Evolutionary conservation across 2,888 invertebrate genomes (phyloP).

Genomic region (Caenorhabditis sinica): DNA sequence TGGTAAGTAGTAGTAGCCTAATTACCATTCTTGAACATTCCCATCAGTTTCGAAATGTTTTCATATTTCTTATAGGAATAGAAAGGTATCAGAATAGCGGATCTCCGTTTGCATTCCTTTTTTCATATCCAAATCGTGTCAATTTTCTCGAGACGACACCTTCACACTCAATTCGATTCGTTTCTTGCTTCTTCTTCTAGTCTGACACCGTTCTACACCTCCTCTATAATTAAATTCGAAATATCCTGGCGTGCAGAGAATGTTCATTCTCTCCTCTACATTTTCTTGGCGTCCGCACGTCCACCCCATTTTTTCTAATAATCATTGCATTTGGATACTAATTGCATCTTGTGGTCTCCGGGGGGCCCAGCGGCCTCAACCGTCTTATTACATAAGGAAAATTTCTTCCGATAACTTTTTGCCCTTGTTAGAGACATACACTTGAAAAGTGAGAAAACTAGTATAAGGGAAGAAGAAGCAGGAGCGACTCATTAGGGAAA

Average conservation of each 20-base stretch:
- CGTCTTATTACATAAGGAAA: conserved; percentile 49
- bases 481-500: conserved; percentile 14
- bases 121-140: neutral
- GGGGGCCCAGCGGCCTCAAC: conserved; percentile 3
- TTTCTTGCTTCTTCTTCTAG: conserved; percentile 8
- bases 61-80: neutral
- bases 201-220: conserved; percentile 5
- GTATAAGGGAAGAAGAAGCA: too few species aligned
- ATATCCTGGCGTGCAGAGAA: conserved; percentile 15
- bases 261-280: neutral
- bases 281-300: conserved; percentile 9
- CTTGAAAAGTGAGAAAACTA: conserved; percentile 42
- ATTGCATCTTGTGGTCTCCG: conserved; percentile 61
- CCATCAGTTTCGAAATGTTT: neutral
- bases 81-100: conserved; percentile 41
- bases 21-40: neutral
- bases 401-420: conserved; percentile 51
- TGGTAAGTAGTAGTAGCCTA: conserved; percentile 52
- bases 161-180: conserved; percentile 17
- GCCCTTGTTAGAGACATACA: conserved; percentile 13
- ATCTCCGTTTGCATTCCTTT: conserved; percentile 27
- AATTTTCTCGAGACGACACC: conserved; percentile 29
- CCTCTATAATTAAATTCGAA: neutral
- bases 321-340: conserved; percentile 65
- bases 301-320: conserved; percentile 54